Percentiles rank a stretch among this genome's conserved stretches.
phyloP scores from a whole-genome alignment of 2,888 invertebrate species.

The Coelinius sp. region DNA sequence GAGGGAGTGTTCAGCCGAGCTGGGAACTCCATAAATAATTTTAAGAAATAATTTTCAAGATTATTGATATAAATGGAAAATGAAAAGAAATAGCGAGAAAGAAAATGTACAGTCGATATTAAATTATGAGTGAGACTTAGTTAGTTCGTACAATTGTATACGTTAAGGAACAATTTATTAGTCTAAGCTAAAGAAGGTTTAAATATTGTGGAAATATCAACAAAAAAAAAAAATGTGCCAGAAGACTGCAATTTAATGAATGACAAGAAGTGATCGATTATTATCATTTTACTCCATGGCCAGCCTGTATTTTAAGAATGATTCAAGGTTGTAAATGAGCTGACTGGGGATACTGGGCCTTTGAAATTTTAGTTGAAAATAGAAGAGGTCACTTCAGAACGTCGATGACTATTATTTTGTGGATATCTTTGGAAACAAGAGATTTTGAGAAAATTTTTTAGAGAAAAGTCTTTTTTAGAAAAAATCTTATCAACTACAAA shows the following conservation, averaged over 20 bases:
- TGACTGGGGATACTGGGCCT: not conserved
- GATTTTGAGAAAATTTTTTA: not conserved
- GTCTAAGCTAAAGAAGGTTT: conserved; percentile 9
- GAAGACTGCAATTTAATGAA: conserved; percentile 45
- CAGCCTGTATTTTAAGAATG: conserved; percentile 34
- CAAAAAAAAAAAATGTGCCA: conserved; percentile 48
- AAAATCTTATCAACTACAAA: not conserved
- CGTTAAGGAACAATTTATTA: conserved; percentile 43
- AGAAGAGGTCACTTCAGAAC: too few relatives aligned
- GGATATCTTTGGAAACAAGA: not conserved
- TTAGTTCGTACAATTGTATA: conserved; percentile 51
- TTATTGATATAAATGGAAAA: not conserved
- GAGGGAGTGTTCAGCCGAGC: not conserved
- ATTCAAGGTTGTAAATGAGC: not conserved
- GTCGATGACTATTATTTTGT: not conserved
- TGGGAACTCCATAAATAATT: not conserved
- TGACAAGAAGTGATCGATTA: not conserved
- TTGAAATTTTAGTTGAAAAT: not conserved
- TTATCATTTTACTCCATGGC: conserved; percentile 30
- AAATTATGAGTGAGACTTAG: conserved; percentile 60
- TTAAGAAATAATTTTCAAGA: not conserved
- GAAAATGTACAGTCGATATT: conserved; percentile 64
- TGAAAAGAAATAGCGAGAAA: conserved; percentile 32
- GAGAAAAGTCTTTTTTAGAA: not conserved
- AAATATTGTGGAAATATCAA: conserved; percentile 14